Conservation (phyloP, 2,797 vertebrate genomes). For the Babyrousa celebensis region DNA sequence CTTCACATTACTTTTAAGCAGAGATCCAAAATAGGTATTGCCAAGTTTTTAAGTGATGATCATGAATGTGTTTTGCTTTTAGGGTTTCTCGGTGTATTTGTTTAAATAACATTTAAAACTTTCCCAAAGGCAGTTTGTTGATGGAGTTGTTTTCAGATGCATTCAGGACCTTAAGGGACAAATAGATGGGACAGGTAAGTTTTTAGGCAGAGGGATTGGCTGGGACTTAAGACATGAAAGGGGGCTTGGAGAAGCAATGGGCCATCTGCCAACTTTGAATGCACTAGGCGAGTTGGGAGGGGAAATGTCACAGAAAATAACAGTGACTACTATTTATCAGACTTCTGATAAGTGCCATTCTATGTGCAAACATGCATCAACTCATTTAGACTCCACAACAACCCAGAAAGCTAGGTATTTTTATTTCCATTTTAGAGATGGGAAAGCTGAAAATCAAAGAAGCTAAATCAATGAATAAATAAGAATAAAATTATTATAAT, state of each 20-base stretch:
- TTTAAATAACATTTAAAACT: constrained; percentile 18
- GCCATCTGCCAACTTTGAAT: neutral
- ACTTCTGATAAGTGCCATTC: neutral
- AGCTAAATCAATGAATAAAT: constrained; percentile 21
- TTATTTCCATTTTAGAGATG: constrained; percentile 36
- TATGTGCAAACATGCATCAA: neutral
- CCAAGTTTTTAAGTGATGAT: constrained; percentile 24
- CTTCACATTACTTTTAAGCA: constrained; percentile 6
- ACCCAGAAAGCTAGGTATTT: constrained; percentile 22
- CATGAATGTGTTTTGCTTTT: constrained; percentile 23
- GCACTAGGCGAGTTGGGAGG: neutral
- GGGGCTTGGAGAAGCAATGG: neutral
- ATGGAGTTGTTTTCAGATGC: constrained; percentile 37
- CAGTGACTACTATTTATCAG: neutral
- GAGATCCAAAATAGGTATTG: constrained; percentile 46
- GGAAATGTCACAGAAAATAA: neutral
- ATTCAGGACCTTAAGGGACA: neutral
- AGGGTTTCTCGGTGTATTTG: constrained; percentile 10
- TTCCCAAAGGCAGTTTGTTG: neutral
- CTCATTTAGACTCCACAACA: constrained; percentile 44
- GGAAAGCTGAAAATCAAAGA: constrained; percentile 61
- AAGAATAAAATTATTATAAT: neutral
- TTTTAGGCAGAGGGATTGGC: neutral
- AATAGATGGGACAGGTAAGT: constrained; percentile 4
- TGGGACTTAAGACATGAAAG: neutral